Conservation (phyloP, 92 coral and sea anemone species). For the Scolanthus callimorphus region DNA sequence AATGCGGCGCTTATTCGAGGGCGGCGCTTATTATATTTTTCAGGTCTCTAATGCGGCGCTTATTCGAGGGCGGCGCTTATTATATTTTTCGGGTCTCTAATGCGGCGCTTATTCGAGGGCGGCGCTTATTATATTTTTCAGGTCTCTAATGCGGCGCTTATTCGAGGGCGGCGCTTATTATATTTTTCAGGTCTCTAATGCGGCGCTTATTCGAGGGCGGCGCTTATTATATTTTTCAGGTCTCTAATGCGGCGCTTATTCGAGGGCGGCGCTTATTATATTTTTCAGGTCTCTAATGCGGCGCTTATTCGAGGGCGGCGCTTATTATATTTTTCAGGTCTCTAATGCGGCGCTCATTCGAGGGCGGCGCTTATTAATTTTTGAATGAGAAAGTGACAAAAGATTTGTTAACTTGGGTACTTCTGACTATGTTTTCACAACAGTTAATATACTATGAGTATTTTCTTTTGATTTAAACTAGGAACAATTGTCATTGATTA, state of each 20-base stretch:
- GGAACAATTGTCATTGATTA: no score
- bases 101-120: conserved; percentile 30
- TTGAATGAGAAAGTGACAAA: no score
- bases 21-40: conserved; percentile 22
- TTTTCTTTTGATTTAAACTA: no score
- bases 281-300: no score
- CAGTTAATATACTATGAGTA: no score
- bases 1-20: conserved; percentile 28
- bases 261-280: conserved; percentile 26
- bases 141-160: conserved; percentile 25
- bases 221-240: no score
- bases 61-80: conserved; percentile 27
- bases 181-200: no score
- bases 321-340: no score
- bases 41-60: conserved; percentile 26
- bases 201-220: conserved; percentile 34
- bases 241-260: conserved; percentile 25
- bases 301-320: conserved; percentile 34
- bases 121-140: conserved; percentile 18
- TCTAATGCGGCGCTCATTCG: conserved; percentile 25
- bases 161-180: conserved; percentile 26
- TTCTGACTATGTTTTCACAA: no score
- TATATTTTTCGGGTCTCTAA: no score
- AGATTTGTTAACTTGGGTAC: no score
- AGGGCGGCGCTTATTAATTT: conserved; percentile 24